Conservation (phyloP, 1,140 invertebrate genomes). For the Drosophila repleta region DNA sequence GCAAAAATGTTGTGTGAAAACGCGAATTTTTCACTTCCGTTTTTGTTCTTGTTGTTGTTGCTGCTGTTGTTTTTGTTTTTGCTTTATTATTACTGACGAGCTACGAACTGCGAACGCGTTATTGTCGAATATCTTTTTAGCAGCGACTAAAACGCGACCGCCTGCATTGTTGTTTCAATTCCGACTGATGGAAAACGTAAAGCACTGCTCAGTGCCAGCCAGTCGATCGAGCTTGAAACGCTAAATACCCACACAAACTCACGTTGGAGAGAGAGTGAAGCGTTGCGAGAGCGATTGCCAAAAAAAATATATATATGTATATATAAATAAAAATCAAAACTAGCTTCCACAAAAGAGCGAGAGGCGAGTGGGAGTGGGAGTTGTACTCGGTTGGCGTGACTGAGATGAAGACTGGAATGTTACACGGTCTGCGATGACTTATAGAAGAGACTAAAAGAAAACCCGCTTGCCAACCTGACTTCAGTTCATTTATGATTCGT, state of each 20-base stretch:
- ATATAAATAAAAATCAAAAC: slow-evolving; percentile 21
- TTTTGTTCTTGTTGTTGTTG: slow-evolving; percentile 40
- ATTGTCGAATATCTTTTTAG: slow-evolving; percentile 44
- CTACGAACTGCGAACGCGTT: slow-evolving; percentile 68
- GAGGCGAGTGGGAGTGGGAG: slow-evolving; percentile 46
- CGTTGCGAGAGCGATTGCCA: slow-evolving; percentile 41
- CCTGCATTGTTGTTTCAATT: slow-evolving; percentile 75
- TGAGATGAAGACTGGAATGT: slow-evolving; percentile 6
- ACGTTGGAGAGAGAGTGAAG: slow-evolving; percentile 3
- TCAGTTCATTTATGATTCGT: too few relatives aligned
- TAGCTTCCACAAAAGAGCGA: slow-evolving; percentile 1
- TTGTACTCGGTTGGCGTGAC: slow-evolving; percentile 4
- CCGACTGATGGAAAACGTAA: slow-evolving; percentile 68
- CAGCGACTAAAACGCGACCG: slow-evolving; percentile 68
- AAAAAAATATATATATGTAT: too few relatives aligned
- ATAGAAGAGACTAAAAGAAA: not conserved
- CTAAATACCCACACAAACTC: slow-evolving; percentile 4
- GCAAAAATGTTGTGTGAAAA: slow-evolving; percentile 79
- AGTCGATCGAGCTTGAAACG: slow-evolving; percentile 50
- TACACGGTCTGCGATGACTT: not conserved
- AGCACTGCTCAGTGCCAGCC: slow-evolving; percentile 48
- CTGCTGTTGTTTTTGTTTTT: slow-evolving; percentile 21
- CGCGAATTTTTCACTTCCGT: slow-evolving; percentile 80
- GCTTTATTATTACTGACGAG: not conserved
- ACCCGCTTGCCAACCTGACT: not conserved